Conservation (phyloP, 2,888 invertebrate genomes). For the Caenorhabditis sp. region DNA sequence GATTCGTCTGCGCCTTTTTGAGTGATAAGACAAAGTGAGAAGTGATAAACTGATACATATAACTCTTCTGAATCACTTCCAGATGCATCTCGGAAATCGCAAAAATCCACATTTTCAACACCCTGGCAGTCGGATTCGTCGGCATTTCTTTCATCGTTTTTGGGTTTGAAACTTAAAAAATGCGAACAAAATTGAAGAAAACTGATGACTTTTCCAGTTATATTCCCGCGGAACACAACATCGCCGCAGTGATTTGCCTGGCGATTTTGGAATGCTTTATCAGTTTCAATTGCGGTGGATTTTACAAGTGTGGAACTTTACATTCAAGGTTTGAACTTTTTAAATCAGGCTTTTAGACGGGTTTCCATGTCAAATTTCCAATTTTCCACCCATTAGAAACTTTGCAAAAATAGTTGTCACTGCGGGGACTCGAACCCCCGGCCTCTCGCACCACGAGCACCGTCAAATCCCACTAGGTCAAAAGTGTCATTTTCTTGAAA, state of each 20-base stretch:
- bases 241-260: slow-evolving; percentile 58
- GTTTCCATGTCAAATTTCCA: too few relatives aligned
- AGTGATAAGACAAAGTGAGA: slow-evolving; percentile 70
- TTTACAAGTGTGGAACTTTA: slow-evolving; percentile 77
- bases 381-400: too few relatives aligned
- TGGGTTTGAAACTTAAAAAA: slow-evolving; percentile 9
- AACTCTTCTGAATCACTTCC: background rate
- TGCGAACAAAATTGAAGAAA: too few relatives aligned
- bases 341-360: too few relatives aligned
- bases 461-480: too few relatives aligned
- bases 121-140: slow-evolving; percentile 69
- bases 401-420: too few relatives aligned
- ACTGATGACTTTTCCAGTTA: slow-evolving; percentile 19
- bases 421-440: too few relatives aligned
- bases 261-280: slow-evolving; percentile 68
- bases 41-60: too few relatives aligned
- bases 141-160: slow-evolving; percentile 64
- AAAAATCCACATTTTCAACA: slow-evolving; percentile 72
- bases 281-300: slow-evolving; percentile 75
- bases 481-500: too few relatives aligned
- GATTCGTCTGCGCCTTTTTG: slow-evolving; percentile 72
- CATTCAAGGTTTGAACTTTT: slow-evolving; percentile 74
- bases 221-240: slow-evolving; percentile 49
- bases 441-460: too few relatives aligned
- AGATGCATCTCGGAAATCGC: slow-evolving; percentile 67